Base-by-base conservation (phyloP, 2,113 vertebrate genomes). In the Callocephalon fimbriatum region DNA sequence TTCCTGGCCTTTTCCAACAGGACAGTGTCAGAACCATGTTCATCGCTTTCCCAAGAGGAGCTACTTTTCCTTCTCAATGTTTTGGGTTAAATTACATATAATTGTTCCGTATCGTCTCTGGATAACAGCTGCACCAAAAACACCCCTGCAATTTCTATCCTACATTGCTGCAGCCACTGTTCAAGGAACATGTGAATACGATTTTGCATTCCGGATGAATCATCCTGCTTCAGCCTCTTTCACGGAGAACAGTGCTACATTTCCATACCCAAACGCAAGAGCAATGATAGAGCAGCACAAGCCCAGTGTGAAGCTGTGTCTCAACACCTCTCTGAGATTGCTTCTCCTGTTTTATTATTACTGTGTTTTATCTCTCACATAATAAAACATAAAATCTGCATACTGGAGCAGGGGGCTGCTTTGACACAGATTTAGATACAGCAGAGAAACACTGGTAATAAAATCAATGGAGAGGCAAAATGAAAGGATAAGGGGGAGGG, bases 391-490 rank as follows among this genome's bases (percentile, higher is more conserved):
- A 84, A 94, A 78, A 91, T 89, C 84, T 91, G 76, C 92, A 84
- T 70, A 61, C 15, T 22, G 79, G 51, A 96, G 88, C 78, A 70
- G 93, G 66, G 70, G 61, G 20, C 50, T 85, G 86, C 73, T 95
- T 73, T 22, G 5, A 90, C 83, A 86, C 51, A 71, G 73, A 94
- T 85, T 96, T 91, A 94, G 92, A 93, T 71, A 81, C 84, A 84
- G 84, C 92, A 84, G 93, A 93, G 81, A 93, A 83, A 88, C 75
- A 51, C 19, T 23, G 68, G 70, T 63, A 93, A 95, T 93, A 96
- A 97, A 96, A 95, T 90, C 80, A 97, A 90, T 95, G 94, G 45
- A 88, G 89, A 96, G 73, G 51, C 65, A 93, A 97, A 97, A 84
- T 86, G 88, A 95, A 95, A 93, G 92, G 44, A 70, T 7, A 86